Percentiles rank a stretch among this genome's conserved stretches.
Evolutionary conservation across 2,797 vertebrate species (phyloP).

Genomic region (Emys orbicularis): DNA sequence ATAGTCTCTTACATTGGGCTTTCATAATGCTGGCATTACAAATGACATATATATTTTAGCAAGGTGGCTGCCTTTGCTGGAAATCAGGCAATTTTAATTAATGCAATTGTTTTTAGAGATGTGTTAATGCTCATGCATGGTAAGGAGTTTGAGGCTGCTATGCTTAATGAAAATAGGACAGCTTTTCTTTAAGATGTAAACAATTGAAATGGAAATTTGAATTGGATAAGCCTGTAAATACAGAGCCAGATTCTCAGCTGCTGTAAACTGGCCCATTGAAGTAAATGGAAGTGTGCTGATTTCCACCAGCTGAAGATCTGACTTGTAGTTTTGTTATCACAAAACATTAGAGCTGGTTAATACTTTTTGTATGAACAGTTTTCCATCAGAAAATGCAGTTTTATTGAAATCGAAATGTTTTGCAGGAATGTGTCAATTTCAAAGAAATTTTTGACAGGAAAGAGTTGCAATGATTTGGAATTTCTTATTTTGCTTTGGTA

Average conservation of each 20-base stretch:
- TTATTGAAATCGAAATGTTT: neutral
- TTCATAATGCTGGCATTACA: slow-evolving; percentile 16
- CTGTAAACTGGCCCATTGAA: neutral
- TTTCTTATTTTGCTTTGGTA: neutral
- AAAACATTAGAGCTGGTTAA: neutral
- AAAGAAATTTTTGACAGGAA: neutral
- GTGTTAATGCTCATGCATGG: neutral
- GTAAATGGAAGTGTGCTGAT: neutral
- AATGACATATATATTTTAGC: slow-evolving; percentile 14
- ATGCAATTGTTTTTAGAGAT: slow-evolving; percentile 34
- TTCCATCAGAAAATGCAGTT: neutral
- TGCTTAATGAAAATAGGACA: neutral
- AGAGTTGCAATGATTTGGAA: neutral
- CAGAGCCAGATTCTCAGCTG: neutral
- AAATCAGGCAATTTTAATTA: slow-evolving; percentile 55
- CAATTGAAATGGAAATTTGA: too few species aligned
- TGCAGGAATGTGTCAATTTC: slow-evolving; percentile 1
- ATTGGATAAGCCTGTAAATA: neutral
- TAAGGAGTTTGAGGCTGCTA: slow-evolving; percentile 1
- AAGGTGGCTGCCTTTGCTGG: slow-evolving; percentile 35
- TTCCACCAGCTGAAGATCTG: neutral
- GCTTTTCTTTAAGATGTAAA: neutral
- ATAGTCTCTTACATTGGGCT: neutral
- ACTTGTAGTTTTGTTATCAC: slow-evolving; percentile 1
- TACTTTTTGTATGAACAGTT: neutral